Evolutionary conservation across 2,113 vertebrate species (phyloP).

Genomic region (Calidris pugnax): DNA sequence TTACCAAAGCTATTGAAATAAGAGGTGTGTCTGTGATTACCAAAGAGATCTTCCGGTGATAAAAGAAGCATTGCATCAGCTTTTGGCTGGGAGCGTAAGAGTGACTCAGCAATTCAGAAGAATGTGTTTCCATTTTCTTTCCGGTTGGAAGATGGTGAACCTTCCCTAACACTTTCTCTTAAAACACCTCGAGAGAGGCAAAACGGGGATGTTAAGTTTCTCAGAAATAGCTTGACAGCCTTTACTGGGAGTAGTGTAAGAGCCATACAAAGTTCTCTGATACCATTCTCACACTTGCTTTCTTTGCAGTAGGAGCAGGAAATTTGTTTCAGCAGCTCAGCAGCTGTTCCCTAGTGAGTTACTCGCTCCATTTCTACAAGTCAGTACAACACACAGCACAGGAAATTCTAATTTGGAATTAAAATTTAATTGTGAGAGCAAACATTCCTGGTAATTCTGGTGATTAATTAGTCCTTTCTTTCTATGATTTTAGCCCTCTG

Average conservation of each 20-base stretch:
- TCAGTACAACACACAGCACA: not conserved
- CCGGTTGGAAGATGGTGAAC: slow-evolving; percentile 12
- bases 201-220: not conserved
- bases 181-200: not conserved
- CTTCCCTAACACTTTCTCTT: slow-evolving; percentile 29
- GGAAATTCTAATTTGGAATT: not conserved
- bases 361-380: not conserved
- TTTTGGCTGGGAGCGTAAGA: slow-evolving; percentile 29
- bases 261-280: not conserved
- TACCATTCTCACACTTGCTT: not conserved
- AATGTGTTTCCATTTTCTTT: slow-evolving; percentile 39
- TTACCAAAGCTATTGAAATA: slow-evolving; percentile 58
- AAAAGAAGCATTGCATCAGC: slow-evolving; percentile 67
- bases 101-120: slow-evolving; percentile 74
- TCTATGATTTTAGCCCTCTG: not conserved
- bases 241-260: accelerated
- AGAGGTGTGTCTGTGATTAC: slow-evolving; percentile 70
- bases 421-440: not conserved
- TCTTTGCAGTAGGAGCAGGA: not conserved
- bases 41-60: slow-evolving; percentile 71
- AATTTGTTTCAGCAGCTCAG: not conserved
- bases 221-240: not conserved
- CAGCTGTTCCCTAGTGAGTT: not conserved
- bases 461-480: not conserved
- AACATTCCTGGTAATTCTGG: not conserved